phyloP scores from a whole-genome alignment of 2,797 vertebrate genomes.

The Tarsius wallacei region DNA sequence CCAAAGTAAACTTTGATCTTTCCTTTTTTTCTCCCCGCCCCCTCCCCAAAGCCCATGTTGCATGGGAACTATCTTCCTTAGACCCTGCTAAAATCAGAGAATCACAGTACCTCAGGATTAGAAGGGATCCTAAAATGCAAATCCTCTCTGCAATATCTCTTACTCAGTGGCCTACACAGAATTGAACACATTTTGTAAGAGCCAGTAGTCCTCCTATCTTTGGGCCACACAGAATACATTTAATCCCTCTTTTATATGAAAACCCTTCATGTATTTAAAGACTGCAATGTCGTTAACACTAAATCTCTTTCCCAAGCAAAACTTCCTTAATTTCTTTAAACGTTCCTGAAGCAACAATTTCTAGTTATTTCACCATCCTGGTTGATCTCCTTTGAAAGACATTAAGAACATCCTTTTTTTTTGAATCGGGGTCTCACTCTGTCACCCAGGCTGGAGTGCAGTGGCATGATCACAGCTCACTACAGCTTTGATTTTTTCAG shows the following conservation, averaged over 20 bases:
- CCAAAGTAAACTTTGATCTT: slow-evolving; percentile 38
- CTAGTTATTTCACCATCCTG: slow-evolving; percentile 47
- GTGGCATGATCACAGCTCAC: no score
- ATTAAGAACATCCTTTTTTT: not conserved
- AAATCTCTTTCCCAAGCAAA: slow-evolving; percentile 57
- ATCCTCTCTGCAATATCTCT: not conserved
- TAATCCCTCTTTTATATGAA: not conserved
- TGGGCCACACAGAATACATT: not conserved
- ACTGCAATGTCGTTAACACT: slow-evolving; percentile 13
- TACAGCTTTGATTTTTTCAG: no score
- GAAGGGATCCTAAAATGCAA: slow-evolving; percentile 38
- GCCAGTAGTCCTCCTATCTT: not conserved
- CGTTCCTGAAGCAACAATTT: slow-evolving; percentile 31
- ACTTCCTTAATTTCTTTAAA: slow-evolving; percentile 46
- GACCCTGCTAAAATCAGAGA: slow-evolving; percentile 34
- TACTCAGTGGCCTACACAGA: not conserved
- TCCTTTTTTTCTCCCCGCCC: not conserved
- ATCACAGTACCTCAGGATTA: slow-evolving; percentile 7
- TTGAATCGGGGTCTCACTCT: no score
- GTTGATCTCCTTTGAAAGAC: slow-evolving; percentile 17
- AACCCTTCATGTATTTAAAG: slow-evolving; percentile 44
- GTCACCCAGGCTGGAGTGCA: no score
- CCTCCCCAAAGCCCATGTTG: not conserved
- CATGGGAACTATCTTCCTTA: slow-evolving; percentile 30
- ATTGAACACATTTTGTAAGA: not conserved